phyloP scores from a whole-genome alignment of 2,113 vertebrate genomes.

The Australoheros scitulus region DNA sequence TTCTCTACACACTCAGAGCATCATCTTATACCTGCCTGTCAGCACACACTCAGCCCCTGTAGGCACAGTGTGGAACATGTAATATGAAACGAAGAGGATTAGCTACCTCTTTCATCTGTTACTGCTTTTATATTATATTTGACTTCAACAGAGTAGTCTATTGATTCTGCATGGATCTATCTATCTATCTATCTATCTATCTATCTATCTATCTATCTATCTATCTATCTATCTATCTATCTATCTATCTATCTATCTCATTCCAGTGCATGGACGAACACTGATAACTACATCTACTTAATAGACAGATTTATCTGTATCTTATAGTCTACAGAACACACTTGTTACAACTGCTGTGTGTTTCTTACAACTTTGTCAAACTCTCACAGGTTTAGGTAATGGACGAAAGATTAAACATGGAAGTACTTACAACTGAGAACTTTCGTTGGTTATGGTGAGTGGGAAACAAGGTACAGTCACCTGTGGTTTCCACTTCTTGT shows the following conservation, averaged over 20 bases:
- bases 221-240: background rate
- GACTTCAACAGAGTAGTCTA: background rate
- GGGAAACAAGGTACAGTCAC: background rate
- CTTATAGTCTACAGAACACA: background rate
- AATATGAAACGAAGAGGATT: background rate
- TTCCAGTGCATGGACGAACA: background rate
- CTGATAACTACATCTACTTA: background rate
- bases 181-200: background rate
- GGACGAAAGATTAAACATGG: background rate
- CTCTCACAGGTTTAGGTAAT: background rate
- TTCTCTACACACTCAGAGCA: conserved; percentile 57
- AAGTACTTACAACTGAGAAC: conserved; percentile 49
- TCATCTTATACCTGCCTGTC: conserved; percentile 46
- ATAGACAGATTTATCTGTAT: background rate
- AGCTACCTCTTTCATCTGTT: background rate
- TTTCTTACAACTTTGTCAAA: background rate
- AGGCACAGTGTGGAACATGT: conserved; percentile 49
- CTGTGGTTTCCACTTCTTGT: background rate
- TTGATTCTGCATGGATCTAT: background rate
- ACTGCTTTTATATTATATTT: background rate
- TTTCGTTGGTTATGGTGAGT: background rate
- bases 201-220: background rate
- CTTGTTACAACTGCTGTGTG: background rate
- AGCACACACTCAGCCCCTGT: conserved; percentile 62
- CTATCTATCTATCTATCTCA: background rate